Percentiles rank a stretch among this genome's conserved stretches.
Evolutionary conservation across 1,140 invertebrate species (phyloP).

Genomic region (Mercenaria mercenaria): DNA sequence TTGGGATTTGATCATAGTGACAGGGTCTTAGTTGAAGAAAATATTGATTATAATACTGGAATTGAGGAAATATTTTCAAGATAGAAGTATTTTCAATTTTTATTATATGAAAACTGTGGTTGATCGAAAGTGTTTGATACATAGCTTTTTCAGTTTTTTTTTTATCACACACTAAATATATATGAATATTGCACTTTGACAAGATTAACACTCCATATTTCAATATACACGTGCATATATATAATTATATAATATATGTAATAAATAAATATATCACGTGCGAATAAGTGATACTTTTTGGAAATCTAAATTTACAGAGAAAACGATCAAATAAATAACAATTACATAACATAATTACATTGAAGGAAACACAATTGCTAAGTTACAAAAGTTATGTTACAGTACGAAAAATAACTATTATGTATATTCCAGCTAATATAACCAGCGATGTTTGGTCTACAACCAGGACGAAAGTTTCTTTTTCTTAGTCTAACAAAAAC

Average conservation of each 20-base stretch:
- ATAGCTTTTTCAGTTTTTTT: neutral
- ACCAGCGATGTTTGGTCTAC: too few relatives aligned
- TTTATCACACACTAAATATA: constrained; percentile 35
- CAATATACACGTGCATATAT: constrained; percentile 16
- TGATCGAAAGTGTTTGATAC: neutral
- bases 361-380: neutral
- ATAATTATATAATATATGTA: neutral
- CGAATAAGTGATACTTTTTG: neutral
- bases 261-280: neutral
- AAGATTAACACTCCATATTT: neutral
- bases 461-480: neutral
- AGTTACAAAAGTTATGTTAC: neutral
- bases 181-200: constrained; percentile 51
- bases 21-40: too few relatives aligned
- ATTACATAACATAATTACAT: neutral
- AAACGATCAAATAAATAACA: neutral
- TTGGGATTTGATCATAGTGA: too few relatives aligned
- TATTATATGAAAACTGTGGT: constrained; percentile 43
- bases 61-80: too few relatives aligned
- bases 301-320: neutral
- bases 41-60: too few relatives aligned
- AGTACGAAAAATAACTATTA: too few relatives aligned
- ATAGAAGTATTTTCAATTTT: neutral
- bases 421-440: too few relatives aligned
- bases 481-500: neutral